Conservation (phyloP, 2,797 vertebrate species). For the Morus bassanus region DNA sequence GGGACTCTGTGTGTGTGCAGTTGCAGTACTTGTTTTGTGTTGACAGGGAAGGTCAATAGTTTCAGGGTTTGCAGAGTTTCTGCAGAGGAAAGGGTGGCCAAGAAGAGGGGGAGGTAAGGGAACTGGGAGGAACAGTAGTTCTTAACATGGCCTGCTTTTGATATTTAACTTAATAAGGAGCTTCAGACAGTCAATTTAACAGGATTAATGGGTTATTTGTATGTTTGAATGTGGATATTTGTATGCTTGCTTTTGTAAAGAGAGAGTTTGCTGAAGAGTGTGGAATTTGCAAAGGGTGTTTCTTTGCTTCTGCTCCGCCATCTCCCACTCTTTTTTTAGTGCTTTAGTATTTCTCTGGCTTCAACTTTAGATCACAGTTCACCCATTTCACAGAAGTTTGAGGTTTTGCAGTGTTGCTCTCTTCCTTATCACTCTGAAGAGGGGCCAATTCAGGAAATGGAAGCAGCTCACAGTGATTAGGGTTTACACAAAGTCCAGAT, state of each 20-base stretch:
- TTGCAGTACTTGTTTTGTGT: not conserved
- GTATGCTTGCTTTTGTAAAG: not conserved
- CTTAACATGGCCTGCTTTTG: not conserved
- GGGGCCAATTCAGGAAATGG: not conserved
- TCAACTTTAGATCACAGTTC: not conserved
- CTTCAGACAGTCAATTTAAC: not conserved
- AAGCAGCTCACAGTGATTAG: not conserved
- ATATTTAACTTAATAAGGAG: not conserved
- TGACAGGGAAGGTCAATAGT: rapidly evolving
- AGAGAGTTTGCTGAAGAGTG: not conserved
- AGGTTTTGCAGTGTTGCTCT: not conserved
- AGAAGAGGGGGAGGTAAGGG: not conserved
- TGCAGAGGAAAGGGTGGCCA: not conserved
- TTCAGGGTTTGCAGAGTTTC: not conserved
- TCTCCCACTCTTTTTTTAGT: too few relatives aligned
- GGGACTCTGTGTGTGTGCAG: rapidly evolving
- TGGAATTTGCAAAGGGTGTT: not conserved
- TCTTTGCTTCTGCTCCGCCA: not conserved
- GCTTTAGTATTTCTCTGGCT: not conserved
- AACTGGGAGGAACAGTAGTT: not conserved
- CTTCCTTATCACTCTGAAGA: not conserved
- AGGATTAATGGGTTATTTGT: not conserved
- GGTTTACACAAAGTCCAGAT: not conserved
- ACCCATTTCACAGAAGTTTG: not conserved
- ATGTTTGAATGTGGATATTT: not conserved